Evolutionary conservation across 1,140 invertebrate species (phyloP).

Genomic region (Theocolax elegans): DNA sequence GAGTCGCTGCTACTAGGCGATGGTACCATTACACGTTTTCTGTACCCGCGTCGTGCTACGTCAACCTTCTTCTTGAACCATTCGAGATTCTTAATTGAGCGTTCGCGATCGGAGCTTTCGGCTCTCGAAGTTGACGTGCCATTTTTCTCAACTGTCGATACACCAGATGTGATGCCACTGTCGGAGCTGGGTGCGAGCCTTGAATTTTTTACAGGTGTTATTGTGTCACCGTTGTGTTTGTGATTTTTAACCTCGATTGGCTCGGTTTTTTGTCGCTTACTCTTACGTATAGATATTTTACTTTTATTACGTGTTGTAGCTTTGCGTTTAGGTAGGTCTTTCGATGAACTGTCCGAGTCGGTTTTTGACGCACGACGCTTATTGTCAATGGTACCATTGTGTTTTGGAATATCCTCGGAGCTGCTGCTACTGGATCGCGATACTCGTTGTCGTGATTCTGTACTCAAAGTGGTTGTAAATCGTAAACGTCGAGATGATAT

Average conservation of each 20-base stretch:
- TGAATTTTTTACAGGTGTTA: conserved; percentile 49
- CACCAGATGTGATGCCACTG: conserved; percentile 58
- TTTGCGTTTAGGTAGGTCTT: conserved; percentile 38
- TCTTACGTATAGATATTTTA: conserved; percentile 43
- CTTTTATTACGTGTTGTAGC: conserved; percentile 49
- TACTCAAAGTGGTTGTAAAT: conserved; percentile 40
- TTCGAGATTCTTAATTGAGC: conserved; percentile 51
- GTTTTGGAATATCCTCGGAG: conserved; percentile 40
- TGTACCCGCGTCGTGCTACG: conserved; percentile 53
- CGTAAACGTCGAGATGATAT: conserved; percentile 53
- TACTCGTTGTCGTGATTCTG: conserved; percentile 47
- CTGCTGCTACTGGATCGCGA: conserved; percentile 49
- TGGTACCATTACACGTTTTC: conserved; percentile 50
- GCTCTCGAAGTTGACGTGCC: conserved; percentile 35
- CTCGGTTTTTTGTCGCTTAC: conserved; percentile 45
- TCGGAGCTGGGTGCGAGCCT: conserved; percentile 52
- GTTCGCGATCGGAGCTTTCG: conserved; percentile 57
- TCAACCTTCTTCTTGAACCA: conserved; percentile 57
- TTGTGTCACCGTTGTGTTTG: neutral
- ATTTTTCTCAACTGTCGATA: conserved; percentile 56
- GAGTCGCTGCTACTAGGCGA: conserved; percentile 53
- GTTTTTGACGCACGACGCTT: conserved; percentile 48
- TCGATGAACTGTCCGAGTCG: conserved; percentile 48
- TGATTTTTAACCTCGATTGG: neutral
- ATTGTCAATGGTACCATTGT: conserved; percentile 37